phyloP scores from a whole-genome alignment of 1,140 invertebrate species.

The Medauroidea extradentata region DNA sequence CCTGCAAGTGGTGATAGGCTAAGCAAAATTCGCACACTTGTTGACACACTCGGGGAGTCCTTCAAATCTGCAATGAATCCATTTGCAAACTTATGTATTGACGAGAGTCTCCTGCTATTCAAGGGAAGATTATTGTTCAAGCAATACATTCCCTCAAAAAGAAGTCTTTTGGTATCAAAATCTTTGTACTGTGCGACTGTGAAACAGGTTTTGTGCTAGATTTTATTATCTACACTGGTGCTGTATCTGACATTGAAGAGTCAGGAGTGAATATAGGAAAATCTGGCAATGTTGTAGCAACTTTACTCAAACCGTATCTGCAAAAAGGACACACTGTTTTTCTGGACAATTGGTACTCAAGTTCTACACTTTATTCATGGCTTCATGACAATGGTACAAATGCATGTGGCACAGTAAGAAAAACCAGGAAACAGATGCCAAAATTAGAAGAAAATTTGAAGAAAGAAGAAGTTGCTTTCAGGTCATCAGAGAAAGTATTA shows the following conservation, averaged over 20 bases:
- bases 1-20: background rate
- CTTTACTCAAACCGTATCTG: conserved; percentile 10
- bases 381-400: conserved; percentile 14
- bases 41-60: background rate
- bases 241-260: background rate
- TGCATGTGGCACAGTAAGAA: conserved; percentile 17
- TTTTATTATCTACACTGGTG: conserved; percentile 18
- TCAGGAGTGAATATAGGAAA: background rate
- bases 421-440: conserved; percentile 8
- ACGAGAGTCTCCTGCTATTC: conserved; percentile 20
- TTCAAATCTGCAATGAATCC: background rate
- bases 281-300: conserved; percentile 8
- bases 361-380: conserved; percentile 6
- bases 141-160: conserved; percentile 32
- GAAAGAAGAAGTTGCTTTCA: conserved; percentile 2
- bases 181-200: conserved; percentile 15
- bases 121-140: conserved; percentile 29
- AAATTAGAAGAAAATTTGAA: conserved; percentile 10
- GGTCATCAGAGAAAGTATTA: conserved; percentile 1
- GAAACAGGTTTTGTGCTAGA: conserved; percentile 16
- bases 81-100: conserved; percentile 22
- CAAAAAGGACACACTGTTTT: conserved; percentile 11
- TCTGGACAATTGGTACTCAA: conserved; percentile 19
- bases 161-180: conserved; percentile 28
- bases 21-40: background rate